These are phyloP conservation scores for Metalampra italica DNA, from an alignment of 2,888 invertebrate genomes.

Conservation along the genomic window DNA sequence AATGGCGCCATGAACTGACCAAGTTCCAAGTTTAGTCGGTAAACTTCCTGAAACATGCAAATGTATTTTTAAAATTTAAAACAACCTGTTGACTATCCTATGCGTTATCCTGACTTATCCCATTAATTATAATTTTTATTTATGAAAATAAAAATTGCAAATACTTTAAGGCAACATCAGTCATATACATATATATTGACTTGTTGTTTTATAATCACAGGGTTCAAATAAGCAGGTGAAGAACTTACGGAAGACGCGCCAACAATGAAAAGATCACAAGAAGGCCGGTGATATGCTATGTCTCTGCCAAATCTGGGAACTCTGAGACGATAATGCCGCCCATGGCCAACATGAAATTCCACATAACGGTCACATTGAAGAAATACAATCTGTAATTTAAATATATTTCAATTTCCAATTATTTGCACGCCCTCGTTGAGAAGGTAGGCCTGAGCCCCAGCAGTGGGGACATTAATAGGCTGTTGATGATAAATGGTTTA, in stretches of 20 bases:
- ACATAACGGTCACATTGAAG: conserved; percentile 91
- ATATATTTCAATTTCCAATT: no score
- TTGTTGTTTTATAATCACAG: conserved; percentile 15
- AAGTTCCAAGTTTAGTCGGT: conserved; percentile 95
- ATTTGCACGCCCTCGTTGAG: no score
- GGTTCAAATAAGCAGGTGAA: conserved; percentile 7
- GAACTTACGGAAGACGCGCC: conserved; percentile 87
- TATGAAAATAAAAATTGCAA: no score
- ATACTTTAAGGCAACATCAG: not conserved
- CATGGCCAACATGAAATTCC: conserved; percentile 97
- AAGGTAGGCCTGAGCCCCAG: no score
- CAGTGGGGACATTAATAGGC: no score
- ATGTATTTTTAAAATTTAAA: not conserved
- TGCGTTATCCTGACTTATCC: no score
- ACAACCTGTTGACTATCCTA: not conserved
- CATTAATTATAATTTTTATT: no score
- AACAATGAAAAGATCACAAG: conserved; percentile 95
- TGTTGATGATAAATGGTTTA: no score
- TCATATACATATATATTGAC: no score
- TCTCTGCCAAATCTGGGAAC: conserved; percentile 98
- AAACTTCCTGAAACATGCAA: conserved; percentile 85
- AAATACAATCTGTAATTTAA: conserved; percentile 86
- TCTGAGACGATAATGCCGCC: conserved; percentile 92
- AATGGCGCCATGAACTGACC: conserved; percentile 95
- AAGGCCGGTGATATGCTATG: conserved; percentile 91